Percentiles rank a stretch among this genome's conserved stretches.
phyloP scores from a whole-genome alignment of 2,797 vertebrate species.

The Eulemur coronatus region DNA sequence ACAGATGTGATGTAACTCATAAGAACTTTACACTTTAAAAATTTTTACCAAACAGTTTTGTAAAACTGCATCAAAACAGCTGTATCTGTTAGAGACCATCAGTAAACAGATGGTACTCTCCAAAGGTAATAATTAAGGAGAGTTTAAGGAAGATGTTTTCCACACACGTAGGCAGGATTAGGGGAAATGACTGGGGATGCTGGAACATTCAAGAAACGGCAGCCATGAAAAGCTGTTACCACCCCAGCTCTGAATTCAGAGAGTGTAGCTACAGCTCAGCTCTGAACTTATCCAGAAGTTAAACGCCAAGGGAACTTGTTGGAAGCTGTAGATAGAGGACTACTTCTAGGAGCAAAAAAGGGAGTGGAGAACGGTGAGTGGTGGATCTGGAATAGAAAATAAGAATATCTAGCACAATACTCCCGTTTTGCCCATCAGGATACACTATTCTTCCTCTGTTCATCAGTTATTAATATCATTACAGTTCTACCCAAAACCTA shows the following conservation, averaged over 20 bases:
- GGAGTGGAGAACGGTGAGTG: neutral
- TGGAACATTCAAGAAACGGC: neutral
- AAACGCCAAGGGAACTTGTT: neutral
- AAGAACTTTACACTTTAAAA: neutral
- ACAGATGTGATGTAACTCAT: neutral
- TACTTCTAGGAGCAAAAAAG: neutral
- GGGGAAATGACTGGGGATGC: neutral
- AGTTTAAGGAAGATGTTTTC: neutral
- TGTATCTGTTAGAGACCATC: neutral
- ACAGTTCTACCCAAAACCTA: neutral
- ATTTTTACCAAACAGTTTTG: neutral
- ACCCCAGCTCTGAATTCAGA: neutral
- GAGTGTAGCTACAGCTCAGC: neutral
- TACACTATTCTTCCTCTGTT: neutral
- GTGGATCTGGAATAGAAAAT: neutral
- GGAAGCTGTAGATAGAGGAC: neutral
- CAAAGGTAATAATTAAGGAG: constrained; percentile 7
- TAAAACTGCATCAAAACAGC: neutral
- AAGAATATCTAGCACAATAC: too few relatives aligned
- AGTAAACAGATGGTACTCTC: constrained; percentile 30
- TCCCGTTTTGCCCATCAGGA: neutral
- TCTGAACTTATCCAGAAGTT: neutral
- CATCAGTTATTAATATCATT: neutral
- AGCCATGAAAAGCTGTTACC: neutral
- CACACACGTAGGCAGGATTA: neutral